Base-by-base conservation (phyloP, 2,888 invertebrate genomes). In the Panzeria rudis region DNA sequence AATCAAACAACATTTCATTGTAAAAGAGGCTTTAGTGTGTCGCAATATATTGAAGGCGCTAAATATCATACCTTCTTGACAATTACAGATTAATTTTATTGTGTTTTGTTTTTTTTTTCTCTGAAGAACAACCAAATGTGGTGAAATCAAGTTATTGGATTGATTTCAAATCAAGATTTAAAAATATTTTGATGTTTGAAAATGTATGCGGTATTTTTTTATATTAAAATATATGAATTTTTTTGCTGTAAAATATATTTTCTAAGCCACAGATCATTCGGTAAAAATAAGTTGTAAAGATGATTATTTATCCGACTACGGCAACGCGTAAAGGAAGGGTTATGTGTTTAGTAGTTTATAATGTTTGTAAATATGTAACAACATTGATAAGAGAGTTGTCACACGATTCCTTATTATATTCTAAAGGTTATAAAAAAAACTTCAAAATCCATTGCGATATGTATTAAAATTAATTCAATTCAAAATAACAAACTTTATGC, bases 31-130 rank as follows among this genome's bases (percentile, higher is more conserved):
- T 66, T 61, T 50, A 15, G 25, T 72, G 25, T 72, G 32, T 59
- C 20, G 50, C 17, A 52, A 73, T 59, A 73, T 66, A 25, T 64
- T 62, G 44, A 73, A 78, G 82, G 85, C 82, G 85, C 82, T 82
- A 85, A 85, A 82, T 75, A 41, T 82, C 75, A 79, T 85, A 78
- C 69, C 85, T 85, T 59, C 50, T 64, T 66, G 73, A 80, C 80
- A 73, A 79, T 44, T 71, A 52, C 41, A 68, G 72, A 73, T 66
- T 73, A 73, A 38, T 29, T 29, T 29, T 29, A 29, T 29, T 29
- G 11, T 38, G 11, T 13, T 20, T 23, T 25, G 1, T 56, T 59
- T 17, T 35, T 59, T 32, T 29, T 29, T 32, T 29, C 35, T 25
- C 11, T 71, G 54, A 56, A 56, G 44, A 35, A 29, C 2, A 29